Percentiles rank a stretch among this genome's conserved stretches.
Evolutionary conservation across 1,140 invertebrate species (phyloP).

Genomic region (Cylas formicarius): DNA sequence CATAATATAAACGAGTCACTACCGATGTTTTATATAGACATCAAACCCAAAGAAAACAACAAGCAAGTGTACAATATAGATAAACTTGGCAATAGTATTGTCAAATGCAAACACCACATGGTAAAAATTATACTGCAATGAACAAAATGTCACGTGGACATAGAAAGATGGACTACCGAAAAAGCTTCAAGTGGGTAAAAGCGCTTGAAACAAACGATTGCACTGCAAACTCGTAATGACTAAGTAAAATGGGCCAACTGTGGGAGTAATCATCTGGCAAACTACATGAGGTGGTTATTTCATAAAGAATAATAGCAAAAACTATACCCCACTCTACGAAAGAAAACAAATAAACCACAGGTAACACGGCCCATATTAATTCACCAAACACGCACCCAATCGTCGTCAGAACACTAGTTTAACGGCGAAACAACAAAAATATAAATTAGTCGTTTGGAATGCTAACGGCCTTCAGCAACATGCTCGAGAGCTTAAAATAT

Average conservation of each 20-base stretch:
- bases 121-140: constrained; percentile 36
- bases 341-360: constrained; percentile 2
- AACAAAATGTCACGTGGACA: constrained; percentile 39
- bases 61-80: constrained; percentile 37
- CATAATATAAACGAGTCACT: constrained; percentile 35
- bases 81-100: constrained; percentile 28
- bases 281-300: constrained; percentile 37
- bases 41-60: constrained; percentile 37
- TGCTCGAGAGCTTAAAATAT: constrained; percentile 27
- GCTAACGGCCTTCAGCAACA: constrained; percentile 26
- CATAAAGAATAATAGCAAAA: constrained; percentile 24
- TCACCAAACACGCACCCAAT: constrained; percentile 23
- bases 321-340: no score
- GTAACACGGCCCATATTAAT: background rate
- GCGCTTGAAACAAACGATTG: constrained; percentile 39
- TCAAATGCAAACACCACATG: constrained; percentile 34
- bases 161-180: constrained; percentile 35
- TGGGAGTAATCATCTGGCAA: constrained; percentile 36
- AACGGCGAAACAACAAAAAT: constrained; percentile 9
- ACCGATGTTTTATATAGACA: constrained; percentile 36
- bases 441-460: constrained; percentile 26
- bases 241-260: constrained; percentile 37
- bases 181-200: constrained; percentile 36
- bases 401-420: constrained; percentile 23
- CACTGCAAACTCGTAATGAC: constrained; percentile 29